Conservation (phyloP, 2,888 invertebrate species). For the Drosophila antonietae region DNA sequence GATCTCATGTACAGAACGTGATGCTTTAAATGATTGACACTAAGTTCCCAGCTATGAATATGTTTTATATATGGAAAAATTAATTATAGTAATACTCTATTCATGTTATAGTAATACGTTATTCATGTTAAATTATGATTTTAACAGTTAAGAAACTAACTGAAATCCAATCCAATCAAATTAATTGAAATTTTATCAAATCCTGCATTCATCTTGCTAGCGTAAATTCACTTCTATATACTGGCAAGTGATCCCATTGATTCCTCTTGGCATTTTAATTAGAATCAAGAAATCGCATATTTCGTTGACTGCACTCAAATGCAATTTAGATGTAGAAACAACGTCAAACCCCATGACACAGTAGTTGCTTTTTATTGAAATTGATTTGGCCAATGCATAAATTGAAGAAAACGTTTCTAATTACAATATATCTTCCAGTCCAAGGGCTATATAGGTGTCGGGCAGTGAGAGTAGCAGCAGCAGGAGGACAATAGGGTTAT, state of each 20-base stretch:
- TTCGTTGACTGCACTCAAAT: slow-evolving; percentile 15
- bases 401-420: slow-evolving; percentile 67
- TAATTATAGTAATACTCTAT: no score
- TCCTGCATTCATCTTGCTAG: no score
- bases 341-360: slow-evolving; percentile 34
- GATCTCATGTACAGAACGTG: no score
- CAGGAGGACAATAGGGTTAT: slow-evolving; percentile 23
- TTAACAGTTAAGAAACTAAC: neutral
- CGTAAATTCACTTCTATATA: neutral
- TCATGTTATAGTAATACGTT: no score
- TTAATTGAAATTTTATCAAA: neutral
- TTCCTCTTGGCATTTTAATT: slow-evolving; percentile 39
- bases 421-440: slow-evolving; percentile 73
- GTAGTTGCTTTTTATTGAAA: slow-evolving; percentile 70
- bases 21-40: no score
- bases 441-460: slow-evolving; percentile 15
- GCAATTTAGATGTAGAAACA: slow-evolving; percentile 34
- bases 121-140: no score
- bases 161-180: neutral
- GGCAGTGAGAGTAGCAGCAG: neutral
- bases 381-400: slow-evolving; percentile 76
- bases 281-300: slow-evolving; percentile 53
- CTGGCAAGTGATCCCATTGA: neutral
- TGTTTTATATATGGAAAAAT: no score
- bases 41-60: no score